A percentile compares a stretch with the other conserved stretches of the same genome.
Evolutionary conservation across 2,113 vertebrate species (phyloP).

Genomic region (Leptocoma aspasia): DNA sequence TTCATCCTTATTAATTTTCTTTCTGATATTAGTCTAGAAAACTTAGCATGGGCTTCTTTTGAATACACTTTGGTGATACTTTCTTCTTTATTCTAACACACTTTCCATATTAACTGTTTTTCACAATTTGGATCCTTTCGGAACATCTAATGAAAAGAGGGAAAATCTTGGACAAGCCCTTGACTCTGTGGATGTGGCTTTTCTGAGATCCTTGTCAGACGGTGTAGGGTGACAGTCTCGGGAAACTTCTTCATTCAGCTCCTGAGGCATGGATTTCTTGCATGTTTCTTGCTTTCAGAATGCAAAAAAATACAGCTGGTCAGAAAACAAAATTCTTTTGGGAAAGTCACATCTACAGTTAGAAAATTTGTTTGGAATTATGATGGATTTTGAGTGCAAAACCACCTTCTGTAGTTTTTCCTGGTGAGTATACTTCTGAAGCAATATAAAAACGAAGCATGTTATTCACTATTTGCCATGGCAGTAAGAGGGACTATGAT

Average conservation of each 20-base stretch:
- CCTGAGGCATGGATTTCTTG: background rate
- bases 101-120: background rate
- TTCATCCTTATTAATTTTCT: background rate
- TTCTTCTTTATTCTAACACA: background rate
- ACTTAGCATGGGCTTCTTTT: background rate
- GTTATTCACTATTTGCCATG: background rate
- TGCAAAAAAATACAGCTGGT: background rate
- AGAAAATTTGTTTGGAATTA: background rate
- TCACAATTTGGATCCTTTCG: background rate
- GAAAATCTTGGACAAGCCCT: background rate
- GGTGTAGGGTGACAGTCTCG: background rate
- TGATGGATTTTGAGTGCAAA: background rate
- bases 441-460: background rate
- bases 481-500: background rate
- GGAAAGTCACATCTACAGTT: background rate
- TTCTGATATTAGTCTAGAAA: background rate
- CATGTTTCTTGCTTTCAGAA: background rate
- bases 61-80: background rate
- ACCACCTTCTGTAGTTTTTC: fast-evolving
- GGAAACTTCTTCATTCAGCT: background rate
- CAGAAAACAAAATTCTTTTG: background rate
- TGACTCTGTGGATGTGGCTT: background rate
- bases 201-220: background rate
- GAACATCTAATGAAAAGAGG: background rate
- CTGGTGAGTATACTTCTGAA: background rate